A percentile compares a stretch with the other conserved stretches of the same genome.
These are phyloP conservation scores for Enhydra lutris DNA, from an alignment of 2,113 vertebrate species.

Conservation along the genomic window DNA sequence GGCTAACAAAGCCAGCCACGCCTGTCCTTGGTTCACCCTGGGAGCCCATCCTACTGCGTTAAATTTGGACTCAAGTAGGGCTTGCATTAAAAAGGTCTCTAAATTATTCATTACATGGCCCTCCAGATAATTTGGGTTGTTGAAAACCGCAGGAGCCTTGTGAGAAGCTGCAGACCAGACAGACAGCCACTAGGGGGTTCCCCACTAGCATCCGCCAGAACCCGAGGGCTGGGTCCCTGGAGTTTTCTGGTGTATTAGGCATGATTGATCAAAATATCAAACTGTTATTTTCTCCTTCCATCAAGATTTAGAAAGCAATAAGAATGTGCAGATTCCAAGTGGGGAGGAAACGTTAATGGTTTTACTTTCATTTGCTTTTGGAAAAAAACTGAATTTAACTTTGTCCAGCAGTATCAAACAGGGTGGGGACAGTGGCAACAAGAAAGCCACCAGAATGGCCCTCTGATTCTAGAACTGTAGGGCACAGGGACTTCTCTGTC, in stretches of 20 bases:
- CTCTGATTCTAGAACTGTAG: neutral
- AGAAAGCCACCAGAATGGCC: neutral
- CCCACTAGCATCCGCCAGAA: neutral
- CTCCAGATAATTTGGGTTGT: neutral
- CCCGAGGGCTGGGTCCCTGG: neutral
- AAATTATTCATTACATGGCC: neutral
- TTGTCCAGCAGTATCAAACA: neutral
- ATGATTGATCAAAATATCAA: neutral
- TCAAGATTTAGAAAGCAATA: neutral
- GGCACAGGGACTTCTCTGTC: neutral
- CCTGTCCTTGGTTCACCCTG: fast-evolving
- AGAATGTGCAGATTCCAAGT: neutral
- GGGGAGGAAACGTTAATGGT: neutral
- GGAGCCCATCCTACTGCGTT: too few relatives aligned
- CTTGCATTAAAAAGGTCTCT: neutral
- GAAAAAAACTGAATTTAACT: neutral
- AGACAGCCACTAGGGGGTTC: neutral
- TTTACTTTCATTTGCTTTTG: neutral
- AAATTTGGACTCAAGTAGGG: neutral
- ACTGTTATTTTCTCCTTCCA: neutral
- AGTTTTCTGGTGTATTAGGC: neutral
- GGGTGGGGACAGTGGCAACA: fast-evolving
- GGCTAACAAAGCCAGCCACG: neutral
- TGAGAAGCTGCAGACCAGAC: neutral
- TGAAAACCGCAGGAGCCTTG: neutral